Evolutionary conservation across 1,140 invertebrate genomes (phyloP).

Genomic region (Lethrus apterus): DNA sequence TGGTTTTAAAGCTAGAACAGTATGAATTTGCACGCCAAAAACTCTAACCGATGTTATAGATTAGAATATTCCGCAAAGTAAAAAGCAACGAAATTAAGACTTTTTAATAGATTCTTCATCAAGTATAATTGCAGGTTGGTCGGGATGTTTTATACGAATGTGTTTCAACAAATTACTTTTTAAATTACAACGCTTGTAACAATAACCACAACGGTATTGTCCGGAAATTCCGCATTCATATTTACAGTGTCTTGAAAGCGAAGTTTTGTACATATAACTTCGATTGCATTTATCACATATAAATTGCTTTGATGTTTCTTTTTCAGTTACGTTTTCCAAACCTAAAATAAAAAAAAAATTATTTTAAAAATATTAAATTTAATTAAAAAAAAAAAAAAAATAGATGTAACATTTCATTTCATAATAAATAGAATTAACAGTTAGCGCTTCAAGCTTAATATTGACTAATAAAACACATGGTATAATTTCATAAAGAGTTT

Average conservation of each 20-base stretch:
- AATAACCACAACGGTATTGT: background rate
- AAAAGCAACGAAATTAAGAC: background rate
- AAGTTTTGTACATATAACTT: background rate
- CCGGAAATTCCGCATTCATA: background rate
- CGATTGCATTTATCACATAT: too few species aligned
- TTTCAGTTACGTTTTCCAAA: too few species aligned
- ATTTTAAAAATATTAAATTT: too few species aligned
- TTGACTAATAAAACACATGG: too few species aligned
- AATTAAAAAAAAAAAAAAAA: too few species aligned
- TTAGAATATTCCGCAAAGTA: background rate
- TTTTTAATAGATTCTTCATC: background rate
- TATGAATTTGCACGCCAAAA: background rate
- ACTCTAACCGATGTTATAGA: background rate
- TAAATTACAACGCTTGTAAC: conserved; percentile 2
- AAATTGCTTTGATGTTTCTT: too few species aligned
- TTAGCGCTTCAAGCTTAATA: too few species aligned
- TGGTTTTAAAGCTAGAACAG: too few species aligned
- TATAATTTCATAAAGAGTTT: too few species aligned
- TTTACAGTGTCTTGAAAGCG: background rate
- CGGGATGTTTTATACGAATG: conserved; percentile 5
- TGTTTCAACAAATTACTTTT: background rate
- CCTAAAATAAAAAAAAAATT: too few species aligned
- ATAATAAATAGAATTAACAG: too few species aligned
- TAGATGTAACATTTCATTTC: too few species aligned
- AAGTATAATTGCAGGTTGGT: background rate